phyloP scores from a whole-genome alignment of 2,888 invertebrate genomes.

The Phaonia tiefii region DNA sequence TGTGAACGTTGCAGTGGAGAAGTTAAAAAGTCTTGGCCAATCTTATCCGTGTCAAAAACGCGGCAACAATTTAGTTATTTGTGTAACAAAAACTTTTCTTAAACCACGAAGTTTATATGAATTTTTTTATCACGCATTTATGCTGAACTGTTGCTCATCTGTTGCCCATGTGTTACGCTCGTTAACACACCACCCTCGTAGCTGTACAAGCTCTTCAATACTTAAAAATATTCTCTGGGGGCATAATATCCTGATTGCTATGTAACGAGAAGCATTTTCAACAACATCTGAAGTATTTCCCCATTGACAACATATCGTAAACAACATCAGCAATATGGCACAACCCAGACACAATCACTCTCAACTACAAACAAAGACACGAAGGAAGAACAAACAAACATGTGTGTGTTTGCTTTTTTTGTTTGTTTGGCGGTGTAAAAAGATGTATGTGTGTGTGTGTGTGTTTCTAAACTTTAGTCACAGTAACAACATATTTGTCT shows the following conservation, averaged over 20 bases:
- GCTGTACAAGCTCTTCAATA: constrained; percentile 20
- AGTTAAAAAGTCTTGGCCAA: too few relatives aligned
- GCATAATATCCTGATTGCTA: constrained; percentile 54
- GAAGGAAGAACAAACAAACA: background rate
- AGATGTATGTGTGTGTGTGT: constrained; percentile 5
- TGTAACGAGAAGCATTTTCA: constrained; percentile 56
- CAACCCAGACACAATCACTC: constrained; percentile 15
- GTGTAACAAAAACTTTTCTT: too few relatives aligned
- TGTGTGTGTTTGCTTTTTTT: background rate
- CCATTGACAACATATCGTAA: constrained; percentile 45
- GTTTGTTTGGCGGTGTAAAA: background rate
- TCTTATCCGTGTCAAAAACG: too few relatives aligned
- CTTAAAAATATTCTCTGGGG: constrained; percentile 46
- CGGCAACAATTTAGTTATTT: too few relatives aligned
- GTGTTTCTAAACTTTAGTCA: too few relatives aligned
- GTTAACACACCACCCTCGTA: background rate
- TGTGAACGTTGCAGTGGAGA: too few relatives aligned
- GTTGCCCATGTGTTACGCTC: too few relatives aligned
- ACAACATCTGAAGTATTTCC: constrained; percentile 45
- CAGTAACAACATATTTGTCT: constrained; percentile 5
- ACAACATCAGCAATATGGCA: constrained; percentile 34
- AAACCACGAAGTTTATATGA: too few relatives aligned
- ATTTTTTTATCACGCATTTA: too few relatives aligned
- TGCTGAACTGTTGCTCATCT: too few relatives aligned
- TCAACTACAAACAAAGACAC: background rate